Base-by-base conservation (phyloP, 2,797 vertebrate species). In the Ambastaia sidthimunki region DNA sequence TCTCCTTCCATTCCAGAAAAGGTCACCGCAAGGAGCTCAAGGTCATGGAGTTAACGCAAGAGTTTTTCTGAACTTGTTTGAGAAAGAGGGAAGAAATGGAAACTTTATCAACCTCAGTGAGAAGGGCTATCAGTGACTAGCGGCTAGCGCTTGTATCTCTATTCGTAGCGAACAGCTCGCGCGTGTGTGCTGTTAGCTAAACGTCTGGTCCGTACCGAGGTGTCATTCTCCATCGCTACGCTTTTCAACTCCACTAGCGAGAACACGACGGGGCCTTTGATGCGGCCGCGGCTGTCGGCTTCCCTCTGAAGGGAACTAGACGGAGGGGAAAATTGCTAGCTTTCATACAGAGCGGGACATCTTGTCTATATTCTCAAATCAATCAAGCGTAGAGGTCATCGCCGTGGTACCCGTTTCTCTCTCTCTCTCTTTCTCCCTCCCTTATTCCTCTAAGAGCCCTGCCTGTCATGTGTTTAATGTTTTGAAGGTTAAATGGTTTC, bases 301-400 rank as follows among this genome's bases (percentile, higher is more conserved):
- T 87, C 81, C 81, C 86, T 89, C 84, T 87, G 87, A 92, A 88
- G 87, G 88, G 91, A 81, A 73, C n/a, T 37, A 90, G 89, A 93
- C 89, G 92, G 93, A 91, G 91, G 86, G 86, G 90, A 83, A 86
- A 94, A 94, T 93, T 91, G 91, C 89, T 89, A 86, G 92, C 92
- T 93, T 94, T 93, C 90, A 93, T 88, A 88, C 71, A 15, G 76
- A 84, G 82, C 34, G 86, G 85, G 91, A 91, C 90, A 90, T 89
- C 88, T 93, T 90, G 91, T 92, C 92, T 90, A 90, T 91, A 92
- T 92, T 93, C 91, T 90, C 85, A 89, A 92, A 93, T 93, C 92
- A 92, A 90, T 94, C 92, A 92, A 85, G 91, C 88, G 81, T 89
- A 89, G 91, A 91, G 92, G 92, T 92, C 93, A 92, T 83, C 86